Conservation (phyloP, 2,797 vertebrate species). For the Pampus argenteus region DNA sequence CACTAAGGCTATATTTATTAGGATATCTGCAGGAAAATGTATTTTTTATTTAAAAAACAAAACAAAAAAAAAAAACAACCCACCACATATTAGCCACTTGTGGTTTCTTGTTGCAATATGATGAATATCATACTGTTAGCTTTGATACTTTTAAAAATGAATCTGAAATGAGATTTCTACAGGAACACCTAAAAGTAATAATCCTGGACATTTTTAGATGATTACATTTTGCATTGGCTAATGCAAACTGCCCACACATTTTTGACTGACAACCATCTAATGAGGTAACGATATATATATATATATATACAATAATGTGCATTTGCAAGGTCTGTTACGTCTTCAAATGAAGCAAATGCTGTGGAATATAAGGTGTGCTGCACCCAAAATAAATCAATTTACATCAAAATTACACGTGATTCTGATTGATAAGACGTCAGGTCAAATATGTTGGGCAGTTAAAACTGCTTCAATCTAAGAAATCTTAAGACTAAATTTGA, state of each 20-base stretch:
- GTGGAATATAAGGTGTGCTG: too few species aligned
- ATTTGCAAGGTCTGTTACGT: neutral
- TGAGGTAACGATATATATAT: neutral
- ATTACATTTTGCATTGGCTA: neutral
- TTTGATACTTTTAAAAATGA: conserved; percentile 7
- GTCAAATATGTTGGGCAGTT: neutral
- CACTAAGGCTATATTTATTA: conserved; percentile 8
- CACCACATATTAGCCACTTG: neutral
- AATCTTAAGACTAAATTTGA: too few species aligned
- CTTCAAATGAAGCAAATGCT: too few species aligned
- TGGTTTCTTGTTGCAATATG: neutral
- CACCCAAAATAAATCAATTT: too few species aligned
- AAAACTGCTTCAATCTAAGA: neutral
- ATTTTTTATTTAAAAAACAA: neutral
- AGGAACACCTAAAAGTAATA: neutral
- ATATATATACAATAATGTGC: neutral
- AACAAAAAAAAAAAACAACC: too few species aligned
- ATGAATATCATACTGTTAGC: neutral
- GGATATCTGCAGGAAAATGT: neutral
- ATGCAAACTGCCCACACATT: neutral
- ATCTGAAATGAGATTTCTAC: neutral
- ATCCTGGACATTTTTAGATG: neutral
- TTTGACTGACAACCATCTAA: neutral
- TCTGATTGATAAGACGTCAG: too few species aligned
- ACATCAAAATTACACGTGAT: too few species aligned